Conservation (phyloP, 2,113 vertebrate species). For the Lophochroa leadbeateri region DNA sequence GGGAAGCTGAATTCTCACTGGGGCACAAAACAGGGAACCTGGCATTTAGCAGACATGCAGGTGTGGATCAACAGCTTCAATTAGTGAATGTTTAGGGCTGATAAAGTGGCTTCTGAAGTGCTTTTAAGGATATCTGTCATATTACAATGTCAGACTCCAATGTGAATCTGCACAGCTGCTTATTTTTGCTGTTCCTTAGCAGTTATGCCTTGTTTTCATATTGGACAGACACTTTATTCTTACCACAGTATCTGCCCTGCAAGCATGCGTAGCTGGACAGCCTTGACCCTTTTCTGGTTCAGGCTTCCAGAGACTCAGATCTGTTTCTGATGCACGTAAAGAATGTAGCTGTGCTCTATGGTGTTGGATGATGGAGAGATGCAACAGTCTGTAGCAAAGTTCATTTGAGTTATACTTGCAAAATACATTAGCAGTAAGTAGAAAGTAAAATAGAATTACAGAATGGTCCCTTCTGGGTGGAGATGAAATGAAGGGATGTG, state of each 20-base stretch:
- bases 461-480: not conserved
- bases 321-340: not conserved
- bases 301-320: not conserved
- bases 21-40: not conserved
- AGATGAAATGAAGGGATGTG: not conserved
- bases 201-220: not conserved
- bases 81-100: not conserved
- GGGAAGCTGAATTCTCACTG: not conserved
- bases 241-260: not conserved
- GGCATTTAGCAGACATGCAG: not conserved
- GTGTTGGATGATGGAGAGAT: not conserved
- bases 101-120: not conserved
- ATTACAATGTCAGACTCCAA: not conserved
- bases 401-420: not conserved
- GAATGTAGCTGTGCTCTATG: rapidly evolving
- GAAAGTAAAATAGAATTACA: not conserved
- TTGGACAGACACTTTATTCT: not conserved
- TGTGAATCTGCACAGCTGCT: not conserved
- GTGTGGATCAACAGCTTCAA: not conserved
- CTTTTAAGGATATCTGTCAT: not conserved
- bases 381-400: not conserved
- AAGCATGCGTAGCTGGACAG: not conserved
- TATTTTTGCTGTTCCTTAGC: not conserved
- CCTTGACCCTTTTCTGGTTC: not conserved
- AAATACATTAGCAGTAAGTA: not conserved